Percentiles rank a stretch among this genome's conserved stretches.
phyloP scores from a whole-genome alignment of 2,888 invertebrate genomes.

The Folsomia manolachei region DNA sequence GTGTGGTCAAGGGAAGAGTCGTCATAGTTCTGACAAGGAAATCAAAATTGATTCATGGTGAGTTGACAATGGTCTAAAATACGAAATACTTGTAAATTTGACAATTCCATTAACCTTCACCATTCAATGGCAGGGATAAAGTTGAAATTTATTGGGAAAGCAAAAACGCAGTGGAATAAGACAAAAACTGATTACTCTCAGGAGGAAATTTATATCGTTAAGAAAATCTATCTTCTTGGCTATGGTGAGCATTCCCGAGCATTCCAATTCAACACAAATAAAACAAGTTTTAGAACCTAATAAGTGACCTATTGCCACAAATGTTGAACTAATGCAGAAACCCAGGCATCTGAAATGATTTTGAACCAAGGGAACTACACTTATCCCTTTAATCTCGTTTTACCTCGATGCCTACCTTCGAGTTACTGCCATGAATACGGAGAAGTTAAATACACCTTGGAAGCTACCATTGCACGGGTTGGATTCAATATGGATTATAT shows the following conservation, averaged over 20 bases:
- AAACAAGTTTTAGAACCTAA: no score
- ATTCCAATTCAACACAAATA: no score
- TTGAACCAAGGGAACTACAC: constrained; percentile 25
- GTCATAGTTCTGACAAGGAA: constrained; percentile 33
- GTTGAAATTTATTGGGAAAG: constrained; percentile 40
- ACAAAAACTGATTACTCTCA: constrained; percentile 32
- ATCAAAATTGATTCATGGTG: constrained; percentile 45
- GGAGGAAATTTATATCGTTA: constrained; percentile 40
- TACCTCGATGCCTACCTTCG: constrained; percentile 33
- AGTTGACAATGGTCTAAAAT: no score
- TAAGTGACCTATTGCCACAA: no score
- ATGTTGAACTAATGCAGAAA: no score
- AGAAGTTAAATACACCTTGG: constrained; percentile 30
- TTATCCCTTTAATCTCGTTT: constrained; percentile 31
- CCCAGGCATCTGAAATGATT: constrained; percentile 13
- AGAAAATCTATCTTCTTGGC: constrained; percentile 42
- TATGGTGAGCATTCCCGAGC: constrained; percentile 40
- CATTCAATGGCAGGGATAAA: constrained; percentile 31
- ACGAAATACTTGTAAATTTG: no score
- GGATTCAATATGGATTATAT: constrained; percentile 31
- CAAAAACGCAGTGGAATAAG: constrained; percentile 46
- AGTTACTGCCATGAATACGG: constrained; percentile 32
- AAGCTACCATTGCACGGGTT: constrained; percentile 29
- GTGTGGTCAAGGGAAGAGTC: constrained; percentile 40
- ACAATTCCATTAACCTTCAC: not conserved